Conservation (phyloP, 2,888 invertebrate genomes). For the Teinopalpus imperialis region DNA sequence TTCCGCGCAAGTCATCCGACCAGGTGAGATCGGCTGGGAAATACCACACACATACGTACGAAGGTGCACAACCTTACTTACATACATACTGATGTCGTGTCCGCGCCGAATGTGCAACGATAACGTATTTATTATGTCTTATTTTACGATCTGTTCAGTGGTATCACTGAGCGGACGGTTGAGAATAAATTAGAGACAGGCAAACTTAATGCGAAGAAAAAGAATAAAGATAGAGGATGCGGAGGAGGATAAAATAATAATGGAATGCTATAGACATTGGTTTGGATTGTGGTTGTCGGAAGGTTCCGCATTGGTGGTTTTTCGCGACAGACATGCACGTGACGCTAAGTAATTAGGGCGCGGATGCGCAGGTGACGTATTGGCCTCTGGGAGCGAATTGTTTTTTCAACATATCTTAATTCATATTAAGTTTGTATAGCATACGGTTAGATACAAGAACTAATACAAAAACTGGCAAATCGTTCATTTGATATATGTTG, state of each 20-base stretch:
- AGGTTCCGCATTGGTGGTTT: conserved; percentile 67
- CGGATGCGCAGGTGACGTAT: neutral
- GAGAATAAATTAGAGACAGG: conserved; percentile 29
- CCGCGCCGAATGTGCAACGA: conserved; percentile 48
- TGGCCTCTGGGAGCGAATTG: neutral
- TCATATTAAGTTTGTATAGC: no score
- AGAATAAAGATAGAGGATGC: conserved; percentile 43
- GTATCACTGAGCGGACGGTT: conserved; percentile 16
- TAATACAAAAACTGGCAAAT: no score
- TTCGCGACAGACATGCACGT: conserved; percentile 40
- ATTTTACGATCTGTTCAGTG: conserved; percentile 26
- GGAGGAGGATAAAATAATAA: conserved; percentile 43
- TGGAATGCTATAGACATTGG: conserved; percentile 59
- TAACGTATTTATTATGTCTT: conserved; percentile 46
- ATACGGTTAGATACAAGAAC: no score
- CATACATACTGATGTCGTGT: conserved; percentile 58
- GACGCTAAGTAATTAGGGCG: conserved; percentile 3
- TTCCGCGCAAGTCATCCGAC: conserved; percentile 78
- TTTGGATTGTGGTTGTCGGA: conserved; percentile 49
- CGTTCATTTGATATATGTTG: no score
- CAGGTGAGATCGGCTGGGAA: conserved; percentile 80
- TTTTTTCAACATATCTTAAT: neutral
- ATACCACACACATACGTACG: conserved; percentile 68
- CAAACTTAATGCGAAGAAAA: conserved; percentile 25
- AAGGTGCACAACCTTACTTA: conserved; percentile 52